A percentile compares a stretch with the other conserved stretches of the same genome.
phyloP scores from a whole-genome alignment of 1,140 invertebrate genomes.

The Caenorhabditis tropicalis region DNA sequence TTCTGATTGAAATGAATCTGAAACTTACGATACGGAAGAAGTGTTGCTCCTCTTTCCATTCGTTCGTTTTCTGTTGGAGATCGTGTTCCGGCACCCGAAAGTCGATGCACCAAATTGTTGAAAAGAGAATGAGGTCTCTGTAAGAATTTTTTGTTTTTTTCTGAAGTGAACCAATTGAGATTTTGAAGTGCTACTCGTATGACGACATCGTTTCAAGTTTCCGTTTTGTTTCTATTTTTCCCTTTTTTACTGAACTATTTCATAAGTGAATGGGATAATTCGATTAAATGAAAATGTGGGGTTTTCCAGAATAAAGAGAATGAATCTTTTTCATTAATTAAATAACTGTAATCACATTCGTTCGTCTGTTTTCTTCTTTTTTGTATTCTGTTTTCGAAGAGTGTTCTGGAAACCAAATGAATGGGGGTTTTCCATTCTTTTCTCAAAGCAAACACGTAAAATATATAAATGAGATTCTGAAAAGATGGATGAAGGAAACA shows the following conservation, averaged over 20 bases:
- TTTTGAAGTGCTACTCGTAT: slow-evolving; percentile 20
- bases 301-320: background rate
- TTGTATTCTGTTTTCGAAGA: background rate
- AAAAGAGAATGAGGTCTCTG: slow-evolving; percentile 96
- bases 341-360: slow-evolving; percentile 24
- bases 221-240: slow-evolving; percentile 17
- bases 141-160: slow-evolving; percentile 50
- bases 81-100: slow-evolving; percentile 58
- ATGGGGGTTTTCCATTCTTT: background rate
- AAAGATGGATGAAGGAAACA: background rate
- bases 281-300: no score
- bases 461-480: background rate
- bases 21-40: slow-evolving; percentile 55
- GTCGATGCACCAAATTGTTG: slow-evolving; percentile 77
- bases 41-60: slow-evolving; percentile 29
- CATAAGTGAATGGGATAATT: no score
- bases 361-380: background rate
- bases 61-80: slow-evolving; percentile 43
- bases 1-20: slow-evolving; percentile 45
- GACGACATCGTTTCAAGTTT: slow-evolving; percentile 14
- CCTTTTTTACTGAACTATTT: slow-evolving; percentile 8
- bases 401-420: background rate
- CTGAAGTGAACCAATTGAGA: slow-evolving; percentile 3
- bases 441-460: background rate
- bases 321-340: background rate